A percentile compares a stretch with the other conserved stretches of the same genome.
phyloP scores from a whole-genome alignment of 2,888 invertebrate genomes.

The Sinhomidia bicolor region DNA sequence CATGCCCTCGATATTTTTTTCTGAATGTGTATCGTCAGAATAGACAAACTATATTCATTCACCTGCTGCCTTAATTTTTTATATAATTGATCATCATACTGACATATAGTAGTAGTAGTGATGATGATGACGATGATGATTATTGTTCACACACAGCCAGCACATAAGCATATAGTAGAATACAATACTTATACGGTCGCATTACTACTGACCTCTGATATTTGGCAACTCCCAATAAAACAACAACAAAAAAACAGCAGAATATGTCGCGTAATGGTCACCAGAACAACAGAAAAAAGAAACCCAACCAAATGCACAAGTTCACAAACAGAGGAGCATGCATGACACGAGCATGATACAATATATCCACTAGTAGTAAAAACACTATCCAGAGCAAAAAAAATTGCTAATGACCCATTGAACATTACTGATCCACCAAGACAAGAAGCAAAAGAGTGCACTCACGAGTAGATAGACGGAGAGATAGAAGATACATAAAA shows the following conservation, averaged over 20 bases:
- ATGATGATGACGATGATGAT: not conserved
- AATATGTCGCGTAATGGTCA: not conserved
- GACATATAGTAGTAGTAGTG: too few species aligned
- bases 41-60: not conserved
- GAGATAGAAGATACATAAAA: not conserved
- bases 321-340: not conserved
- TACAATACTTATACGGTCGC: not conserved
- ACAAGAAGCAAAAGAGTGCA: not conserved
- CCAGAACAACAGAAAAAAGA: not conserved
- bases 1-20: constrained; percentile 11
- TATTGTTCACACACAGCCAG: not conserved
- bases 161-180: not conserved
- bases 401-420: constrained; percentile 10
- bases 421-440: not conserved
- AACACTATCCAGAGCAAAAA: not conserved
- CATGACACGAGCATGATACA: not conserved
- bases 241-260: not conserved
- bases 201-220: constrained; percentile 51
- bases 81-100: constrained; percentile 28
- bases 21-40: not conserved
- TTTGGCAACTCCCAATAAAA: constrained; percentile 18
- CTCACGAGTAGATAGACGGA: not conserved
- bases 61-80: constrained; percentile 34
- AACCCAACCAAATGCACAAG: not conserved
- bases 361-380: not conserved